Evolutionary conservation across 2,888 invertebrate genomes (phyloP).

Genomic region (Xestoiulus laeticollis): DNA sequence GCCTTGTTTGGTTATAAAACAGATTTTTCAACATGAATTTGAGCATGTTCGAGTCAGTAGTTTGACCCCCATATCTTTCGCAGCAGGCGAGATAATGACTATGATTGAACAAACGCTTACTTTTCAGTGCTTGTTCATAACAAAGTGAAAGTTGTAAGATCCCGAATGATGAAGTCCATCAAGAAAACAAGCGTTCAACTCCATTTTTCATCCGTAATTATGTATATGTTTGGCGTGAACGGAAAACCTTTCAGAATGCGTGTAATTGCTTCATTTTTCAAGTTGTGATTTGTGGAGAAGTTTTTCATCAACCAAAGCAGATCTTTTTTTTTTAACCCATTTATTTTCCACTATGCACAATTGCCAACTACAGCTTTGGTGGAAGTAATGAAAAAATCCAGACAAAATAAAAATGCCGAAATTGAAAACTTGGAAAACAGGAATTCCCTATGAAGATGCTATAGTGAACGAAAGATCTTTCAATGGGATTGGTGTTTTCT

Average conservation of each 20-base stretch:
- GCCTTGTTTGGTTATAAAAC: neutral
- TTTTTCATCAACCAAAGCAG: conserved; percentile 33
- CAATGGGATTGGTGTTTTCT: neutral
- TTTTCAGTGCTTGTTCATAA: neutral
- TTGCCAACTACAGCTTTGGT: neutral
- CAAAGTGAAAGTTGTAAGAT: neutral
- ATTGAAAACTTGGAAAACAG: neutral
- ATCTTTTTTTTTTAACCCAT: neutral
- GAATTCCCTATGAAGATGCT: too few relatives aligned
- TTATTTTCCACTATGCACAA: neutral
- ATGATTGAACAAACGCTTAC: neutral
- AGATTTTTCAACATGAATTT: conserved; percentile 13
- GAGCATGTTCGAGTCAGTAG: neutral
- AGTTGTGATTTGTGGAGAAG: conserved; percentile 4
- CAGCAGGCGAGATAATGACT: neutral
- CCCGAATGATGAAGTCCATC: neutral
- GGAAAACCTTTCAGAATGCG: conserved; percentile 41
- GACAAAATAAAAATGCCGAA: neutral
- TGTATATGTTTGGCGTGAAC: conserved; percentile 5
- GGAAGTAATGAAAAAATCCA: neutral
- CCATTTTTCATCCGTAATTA: conserved; percentile 11
- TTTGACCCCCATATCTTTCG: neutral
- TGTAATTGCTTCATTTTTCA: conserved; percentile 45
- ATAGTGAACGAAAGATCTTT: neutral
- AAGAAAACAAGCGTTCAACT: conserved; percentile 6